These are phyloP conservation scores for Sipha flava DNA, from an alignment of 1,140 invertebrate genomes.

Conservation along the genomic window DNA sequence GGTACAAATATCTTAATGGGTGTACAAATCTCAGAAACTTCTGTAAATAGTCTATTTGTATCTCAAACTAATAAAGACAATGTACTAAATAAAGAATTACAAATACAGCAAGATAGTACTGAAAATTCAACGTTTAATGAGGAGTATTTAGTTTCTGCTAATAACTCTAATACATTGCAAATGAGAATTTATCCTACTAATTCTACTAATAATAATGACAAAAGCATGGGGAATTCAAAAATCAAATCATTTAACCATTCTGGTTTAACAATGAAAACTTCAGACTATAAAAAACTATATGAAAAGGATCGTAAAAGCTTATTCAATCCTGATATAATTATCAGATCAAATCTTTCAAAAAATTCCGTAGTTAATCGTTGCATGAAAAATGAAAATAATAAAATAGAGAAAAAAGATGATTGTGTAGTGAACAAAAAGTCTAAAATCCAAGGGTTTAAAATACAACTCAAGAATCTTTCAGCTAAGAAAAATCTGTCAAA, in stretches of 20 bases:
- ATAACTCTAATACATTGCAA: too few relatives aligned
- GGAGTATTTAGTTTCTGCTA: not conserved
- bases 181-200: not conserved
- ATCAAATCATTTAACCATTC: not conserved
- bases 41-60: not conserved
- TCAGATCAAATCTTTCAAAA: not conserved
- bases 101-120: not conserved
- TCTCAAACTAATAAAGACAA: not conserved
- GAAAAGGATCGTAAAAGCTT: constrained; percentile 8
- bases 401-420: not conserved
- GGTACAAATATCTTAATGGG: too few relatives aligned
- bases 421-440: not conserved
- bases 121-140: not conserved
- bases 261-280: not conserved
- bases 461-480: not conserved
- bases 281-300: not conserved
- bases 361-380: not conserved
- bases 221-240: not conserved
- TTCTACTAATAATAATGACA: not conserved
- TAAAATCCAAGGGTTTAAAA: not conserved
- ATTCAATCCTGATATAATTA: not conserved
- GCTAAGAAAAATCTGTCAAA: not conserved
- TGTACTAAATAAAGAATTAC: not conserved
- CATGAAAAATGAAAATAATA: not conserved
- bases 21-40: too few relatives aligned